Percentiles rank a stretch among this genome's conserved stretches.
Evolutionary conservation across 2,113 vertebrate species (phyloP).

Genomic region (Promerops cafer): DNA sequence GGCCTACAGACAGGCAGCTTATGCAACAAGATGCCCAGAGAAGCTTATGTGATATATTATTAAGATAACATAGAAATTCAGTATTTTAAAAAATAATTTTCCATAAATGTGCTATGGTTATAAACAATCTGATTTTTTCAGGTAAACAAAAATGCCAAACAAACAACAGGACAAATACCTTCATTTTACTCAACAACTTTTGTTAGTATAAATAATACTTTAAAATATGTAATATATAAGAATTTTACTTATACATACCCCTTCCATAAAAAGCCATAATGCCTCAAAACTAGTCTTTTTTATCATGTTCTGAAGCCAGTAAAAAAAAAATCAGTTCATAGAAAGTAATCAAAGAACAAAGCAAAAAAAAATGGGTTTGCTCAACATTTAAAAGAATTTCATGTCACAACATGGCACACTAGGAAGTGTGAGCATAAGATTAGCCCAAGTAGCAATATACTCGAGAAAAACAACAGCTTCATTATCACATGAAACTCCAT

Average conservation of each 20-base stretch:
- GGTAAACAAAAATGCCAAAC: no score
- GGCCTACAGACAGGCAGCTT: constrained; percentile 48
- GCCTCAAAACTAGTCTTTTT: neutral
- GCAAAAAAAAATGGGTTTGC: neutral
- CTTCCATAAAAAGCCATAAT: neutral
- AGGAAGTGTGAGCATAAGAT: neutral
- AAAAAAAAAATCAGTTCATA: neutral
- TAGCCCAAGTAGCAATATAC: neutral
- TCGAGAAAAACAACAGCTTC: neutral
- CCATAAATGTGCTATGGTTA: neutral
- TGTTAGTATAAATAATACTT: neutral
- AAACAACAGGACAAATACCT: neutral
- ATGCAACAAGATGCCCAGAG: constrained; percentile 35
- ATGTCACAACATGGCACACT: neutral
- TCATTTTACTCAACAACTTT: neutral
- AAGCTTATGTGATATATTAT: neutral
- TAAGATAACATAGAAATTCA: neutral
- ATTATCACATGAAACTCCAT: neutral
- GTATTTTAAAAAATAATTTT: neutral
- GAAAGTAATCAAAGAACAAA: neutral
- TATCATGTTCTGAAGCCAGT: neutral
- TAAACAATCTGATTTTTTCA: neutral
- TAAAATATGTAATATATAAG: neutral
- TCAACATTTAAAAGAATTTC: neutral
- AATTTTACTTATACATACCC: neutral